A percentile compares a stretch with the other conserved stretches of the same genome.
Conservation (phyloP, 2,113 vertebrate genomes). For the Psephotus haematonotus region DNA sequence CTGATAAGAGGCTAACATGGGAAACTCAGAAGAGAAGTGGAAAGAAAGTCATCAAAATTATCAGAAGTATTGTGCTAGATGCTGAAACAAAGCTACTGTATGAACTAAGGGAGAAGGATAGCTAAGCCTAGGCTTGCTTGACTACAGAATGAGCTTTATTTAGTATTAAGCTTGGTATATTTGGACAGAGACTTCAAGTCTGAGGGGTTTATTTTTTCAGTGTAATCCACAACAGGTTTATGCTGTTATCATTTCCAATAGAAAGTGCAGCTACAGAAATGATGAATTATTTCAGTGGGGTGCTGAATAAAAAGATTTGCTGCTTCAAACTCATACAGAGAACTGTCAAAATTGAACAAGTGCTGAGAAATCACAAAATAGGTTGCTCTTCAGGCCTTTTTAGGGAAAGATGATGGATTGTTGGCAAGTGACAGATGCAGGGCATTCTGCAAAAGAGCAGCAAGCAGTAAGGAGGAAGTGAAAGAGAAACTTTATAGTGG, state of each 20-base stretch:
- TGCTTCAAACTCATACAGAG: neutral
- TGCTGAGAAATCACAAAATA: neutral
- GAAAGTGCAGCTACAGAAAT: neutral
- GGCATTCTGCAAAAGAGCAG: neutral
- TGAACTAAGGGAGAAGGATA: neutral
- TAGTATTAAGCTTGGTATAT: neutral
- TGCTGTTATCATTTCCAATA: neutral
- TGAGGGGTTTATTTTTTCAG: neutral
- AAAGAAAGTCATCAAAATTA: neutral
- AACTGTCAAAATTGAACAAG: neutral
- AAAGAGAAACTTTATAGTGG: neutral
- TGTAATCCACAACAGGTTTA: neutral
- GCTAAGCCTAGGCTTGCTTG: neutral
- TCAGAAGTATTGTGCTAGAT: neutral
- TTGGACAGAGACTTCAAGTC: neutral
- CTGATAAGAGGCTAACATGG: neutral
- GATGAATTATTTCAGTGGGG: neutral
- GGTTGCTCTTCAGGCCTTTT: neutral
- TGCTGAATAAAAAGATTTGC: neutral
- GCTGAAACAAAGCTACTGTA: neutral
- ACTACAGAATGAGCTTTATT: neutral
- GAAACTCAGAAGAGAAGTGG: neutral
- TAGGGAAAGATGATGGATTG: neutral
- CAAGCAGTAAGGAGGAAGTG: neutral
- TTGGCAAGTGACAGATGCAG: neutral